Evolutionary conservation across 2,113 vertebrate genomes (phyloP).

Genomic region (Nibea coibor): DNA sequence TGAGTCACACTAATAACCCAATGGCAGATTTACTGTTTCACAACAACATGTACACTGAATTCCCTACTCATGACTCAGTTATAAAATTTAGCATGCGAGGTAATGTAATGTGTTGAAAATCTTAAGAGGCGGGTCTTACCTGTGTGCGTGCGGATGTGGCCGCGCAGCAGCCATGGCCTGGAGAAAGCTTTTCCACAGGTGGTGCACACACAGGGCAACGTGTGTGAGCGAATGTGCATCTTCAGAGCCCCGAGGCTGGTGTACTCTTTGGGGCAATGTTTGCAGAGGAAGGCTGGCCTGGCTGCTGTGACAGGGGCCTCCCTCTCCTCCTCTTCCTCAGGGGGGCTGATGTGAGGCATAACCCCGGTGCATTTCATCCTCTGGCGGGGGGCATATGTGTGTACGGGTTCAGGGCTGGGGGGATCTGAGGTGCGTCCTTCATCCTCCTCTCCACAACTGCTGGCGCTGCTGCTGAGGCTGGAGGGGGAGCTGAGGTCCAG

Average conservation of each 20-base stretch:
- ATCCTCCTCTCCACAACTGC: slow-evolving; percentile 92
- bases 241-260: slow-evolving; percentile 94
- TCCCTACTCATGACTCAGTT: slow-evolving; percentile 23
- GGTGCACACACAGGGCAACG: slow-evolving; percentile 92
- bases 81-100: neutral
- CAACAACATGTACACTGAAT: neutral
- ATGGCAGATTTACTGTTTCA: neutral
- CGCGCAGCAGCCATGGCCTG: slow-evolving; percentile 94
- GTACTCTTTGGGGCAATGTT: slow-evolving; percentile 95
- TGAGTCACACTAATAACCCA: slow-evolving; percentile 47
- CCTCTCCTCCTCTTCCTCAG: slow-evolving; percentile 79
- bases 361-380: slow-evolving; percentile 85
- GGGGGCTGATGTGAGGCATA: slow-evolving; percentile 86
- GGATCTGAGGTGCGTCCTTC: slow-evolving; percentile 93
- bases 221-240: slow-evolving; percentile 97
- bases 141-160: slow-evolving; percentile 95
- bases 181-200: slow-evolving; percentile 97
- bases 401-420: slow-evolving; percentile 89
- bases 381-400: slow-evolving; percentile 86
- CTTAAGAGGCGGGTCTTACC: slow-evolving; percentile 75
- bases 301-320: slow-evolving; percentile 70
- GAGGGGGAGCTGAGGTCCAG: slow-evolving; percentile 91
- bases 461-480: slow-evolving; percentile 84
- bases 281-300: slow-evolving; percentile 92
- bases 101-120: neutral